Evolutionary conservation across 2,113 vertebrate species (phyloP).

Genomic region (Protobothrops flavoviridis): DNA sequence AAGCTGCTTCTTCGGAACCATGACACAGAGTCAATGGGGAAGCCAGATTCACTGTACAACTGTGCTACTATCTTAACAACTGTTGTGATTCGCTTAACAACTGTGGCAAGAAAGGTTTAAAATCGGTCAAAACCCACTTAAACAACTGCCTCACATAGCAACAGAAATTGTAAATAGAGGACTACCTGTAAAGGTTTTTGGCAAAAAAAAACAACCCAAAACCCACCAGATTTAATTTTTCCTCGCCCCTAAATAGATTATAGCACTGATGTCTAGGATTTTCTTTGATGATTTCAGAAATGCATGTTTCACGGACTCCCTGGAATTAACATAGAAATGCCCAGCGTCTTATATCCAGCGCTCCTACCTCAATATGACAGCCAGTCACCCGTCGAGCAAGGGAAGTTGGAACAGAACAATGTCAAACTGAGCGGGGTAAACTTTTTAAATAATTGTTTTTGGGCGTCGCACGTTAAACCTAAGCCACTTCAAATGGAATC

Average conservation of each 20-base stretch:
- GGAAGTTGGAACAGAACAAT: slow-evolving; percentile 61
- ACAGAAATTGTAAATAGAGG: neutral
- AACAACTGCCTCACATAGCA: neutral
- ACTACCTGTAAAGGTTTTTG: neutral
- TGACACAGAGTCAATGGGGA: too few species aligned
- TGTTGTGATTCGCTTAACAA: neutral
- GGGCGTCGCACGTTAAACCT: neutral
- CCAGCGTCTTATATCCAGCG: slow-evolving; percentile 83
- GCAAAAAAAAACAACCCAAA: neutral
- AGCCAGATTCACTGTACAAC: neutral
- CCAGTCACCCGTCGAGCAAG: slow-evolving; percentile 65
- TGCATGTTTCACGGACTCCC: slow-evolving; percentile 93
- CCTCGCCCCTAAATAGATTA: neutral
- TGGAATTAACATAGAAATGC: slow-evolving; percentile 87
- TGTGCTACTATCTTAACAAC: neutral
- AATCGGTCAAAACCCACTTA: neutral
- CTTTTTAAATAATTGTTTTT: accelerated
- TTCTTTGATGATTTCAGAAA: slow-evolving; percentile 71
- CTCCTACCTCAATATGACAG: slow-evolving; percentile 89
- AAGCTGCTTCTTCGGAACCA: too few species aligned
- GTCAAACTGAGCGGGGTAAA: slow-evolving; percentile 74
- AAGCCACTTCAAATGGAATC: neutral
- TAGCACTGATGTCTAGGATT: accelerated
- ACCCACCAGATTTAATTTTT: neutral
- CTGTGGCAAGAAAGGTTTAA: neutral